A percentile compares a stretch with the other conserved stretches of the same genome.
Evolutionary conservation across 2,113 vertebrate genomes (phyloP).

Genomic region (Echinops telfairi): DNA sequence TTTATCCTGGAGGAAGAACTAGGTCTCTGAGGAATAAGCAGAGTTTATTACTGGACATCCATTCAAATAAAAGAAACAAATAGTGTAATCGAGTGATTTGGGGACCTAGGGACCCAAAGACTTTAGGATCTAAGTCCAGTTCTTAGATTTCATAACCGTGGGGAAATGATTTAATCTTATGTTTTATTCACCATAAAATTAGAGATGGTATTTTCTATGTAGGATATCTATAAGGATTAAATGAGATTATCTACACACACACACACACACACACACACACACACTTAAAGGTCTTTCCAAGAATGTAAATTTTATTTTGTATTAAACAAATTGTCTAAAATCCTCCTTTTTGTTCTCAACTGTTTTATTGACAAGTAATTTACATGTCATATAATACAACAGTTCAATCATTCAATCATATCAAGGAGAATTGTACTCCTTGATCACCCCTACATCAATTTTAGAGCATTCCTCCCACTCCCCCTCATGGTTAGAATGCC

Average conservation of each 20-base stretch:
- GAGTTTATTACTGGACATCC: background rate
- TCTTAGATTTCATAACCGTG: background rate
- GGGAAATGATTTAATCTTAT: slow-evolving; percentile 14
- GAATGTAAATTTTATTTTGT: background rate
- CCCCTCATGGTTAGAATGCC: no score
- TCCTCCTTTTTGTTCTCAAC: background rate
- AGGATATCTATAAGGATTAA: background rate
- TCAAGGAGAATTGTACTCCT: no score
- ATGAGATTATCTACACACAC: background rate
- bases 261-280: background rate
- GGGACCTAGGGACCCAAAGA: background rate
- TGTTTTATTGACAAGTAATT: no score
- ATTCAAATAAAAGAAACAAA: background rate
- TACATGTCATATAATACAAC: no score
- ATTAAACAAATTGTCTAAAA: background rate
- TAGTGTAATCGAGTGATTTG: background rate
- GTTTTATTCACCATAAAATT: background rate
- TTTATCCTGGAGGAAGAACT: background rate
- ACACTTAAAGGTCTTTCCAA: background rate
- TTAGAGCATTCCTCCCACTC: no score
- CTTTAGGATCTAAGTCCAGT: background rate
- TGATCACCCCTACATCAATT: no score
- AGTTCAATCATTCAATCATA: no score
- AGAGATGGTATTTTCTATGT: background rate
- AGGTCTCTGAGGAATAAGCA: background rate